Conservation (phyloP, 1,140 invertebrate genomes). For the Papilio machaon region DNA sequence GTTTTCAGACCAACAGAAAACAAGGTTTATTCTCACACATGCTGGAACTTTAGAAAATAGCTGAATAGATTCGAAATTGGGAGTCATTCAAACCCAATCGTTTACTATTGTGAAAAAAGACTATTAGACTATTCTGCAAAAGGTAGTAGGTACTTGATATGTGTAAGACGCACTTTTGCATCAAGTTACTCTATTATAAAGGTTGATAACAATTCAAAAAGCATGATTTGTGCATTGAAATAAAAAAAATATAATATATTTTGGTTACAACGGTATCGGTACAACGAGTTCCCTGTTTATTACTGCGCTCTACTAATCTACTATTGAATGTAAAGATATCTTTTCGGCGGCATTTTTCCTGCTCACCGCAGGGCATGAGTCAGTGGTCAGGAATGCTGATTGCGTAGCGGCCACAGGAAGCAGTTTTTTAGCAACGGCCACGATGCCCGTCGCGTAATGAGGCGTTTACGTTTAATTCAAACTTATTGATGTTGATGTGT, state of each 20-base stretch:
- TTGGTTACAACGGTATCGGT: too few species aligned
- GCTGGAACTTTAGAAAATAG: background rate
- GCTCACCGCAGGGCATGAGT: constrained; percentile 1
- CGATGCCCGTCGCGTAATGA: background rate
- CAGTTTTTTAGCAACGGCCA: constrained; percentile 1
- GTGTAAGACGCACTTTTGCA: too few species aligned
- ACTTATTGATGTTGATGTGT: background rate
- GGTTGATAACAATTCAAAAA: too few species aligned
- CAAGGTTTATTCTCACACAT: background rate
- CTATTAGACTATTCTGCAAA: too few species aligned
- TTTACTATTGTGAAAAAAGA: too few species aligned
- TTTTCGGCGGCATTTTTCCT: background rate
- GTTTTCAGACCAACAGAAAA: background rate
- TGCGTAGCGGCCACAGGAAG: background rate
- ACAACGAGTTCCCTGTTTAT: too few species aligned
- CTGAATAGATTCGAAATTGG: background rate
- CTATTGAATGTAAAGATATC: background rate
- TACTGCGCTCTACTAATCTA: too few species aligned
- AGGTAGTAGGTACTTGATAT: too few species aligned
- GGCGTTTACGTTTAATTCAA: constrained; percentile 1
- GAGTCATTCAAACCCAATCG: too few species aligned
- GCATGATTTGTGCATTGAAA: too few species aligned
- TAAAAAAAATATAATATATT: too few species aligned
- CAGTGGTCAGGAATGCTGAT: background rate
- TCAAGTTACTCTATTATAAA: too few species aligned